Evolutionary conservation across 2,113 vertebrate species (phyloP).

Genomic region (Tautogolabrus adspersus): DNA sequence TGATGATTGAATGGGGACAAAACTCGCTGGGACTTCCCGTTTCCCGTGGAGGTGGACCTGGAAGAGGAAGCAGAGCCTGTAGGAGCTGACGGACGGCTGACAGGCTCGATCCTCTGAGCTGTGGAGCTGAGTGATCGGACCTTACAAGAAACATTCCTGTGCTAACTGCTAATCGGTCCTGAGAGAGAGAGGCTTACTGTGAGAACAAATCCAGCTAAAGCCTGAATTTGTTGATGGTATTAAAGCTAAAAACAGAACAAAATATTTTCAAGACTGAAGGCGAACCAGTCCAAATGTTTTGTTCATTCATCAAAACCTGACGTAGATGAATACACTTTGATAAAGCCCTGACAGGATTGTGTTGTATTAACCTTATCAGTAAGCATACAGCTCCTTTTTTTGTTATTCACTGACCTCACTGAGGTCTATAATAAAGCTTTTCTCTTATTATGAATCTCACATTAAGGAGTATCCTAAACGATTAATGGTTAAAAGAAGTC

Average conservation of each 20-base stretch:
- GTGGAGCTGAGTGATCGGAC: conserved; percentile 39
- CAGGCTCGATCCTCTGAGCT: conserved; percentile 45
- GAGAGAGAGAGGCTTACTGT: conserved; percentile 15
- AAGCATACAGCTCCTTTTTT: neutral
- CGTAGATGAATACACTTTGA: neutral
- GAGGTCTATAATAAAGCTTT: neutral
- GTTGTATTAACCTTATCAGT: neutral
- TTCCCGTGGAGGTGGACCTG: conserved; percentile 60
- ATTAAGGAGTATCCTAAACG: neutral
- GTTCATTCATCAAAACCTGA: neutral
- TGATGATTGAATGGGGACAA: conserved; percentile 54
- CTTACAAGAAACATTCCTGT: conserved; percentile 38
- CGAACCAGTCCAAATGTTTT: neutral
- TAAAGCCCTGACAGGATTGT: neutral
- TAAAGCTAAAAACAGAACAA: conserved; percentile 7
- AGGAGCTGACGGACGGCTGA: conserved; percentile 47
- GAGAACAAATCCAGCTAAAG: conserved; percentile 9
- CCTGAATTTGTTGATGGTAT: conserved; percentile 22
- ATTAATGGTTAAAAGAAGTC: neutral
- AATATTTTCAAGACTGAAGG: neutral
- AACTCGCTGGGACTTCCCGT: conserved; percentile 53
- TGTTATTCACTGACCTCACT: neutral
- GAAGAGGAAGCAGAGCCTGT: conserved; percentile 59
- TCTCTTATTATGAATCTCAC: neutral
- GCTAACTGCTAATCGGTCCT: conserved; percentile 16